These are phyloP conservation scores for Oligia fasciuncula DNA, from an alignment of 2,888 invertebrate species.

Conservation along the genomic window DNA sequence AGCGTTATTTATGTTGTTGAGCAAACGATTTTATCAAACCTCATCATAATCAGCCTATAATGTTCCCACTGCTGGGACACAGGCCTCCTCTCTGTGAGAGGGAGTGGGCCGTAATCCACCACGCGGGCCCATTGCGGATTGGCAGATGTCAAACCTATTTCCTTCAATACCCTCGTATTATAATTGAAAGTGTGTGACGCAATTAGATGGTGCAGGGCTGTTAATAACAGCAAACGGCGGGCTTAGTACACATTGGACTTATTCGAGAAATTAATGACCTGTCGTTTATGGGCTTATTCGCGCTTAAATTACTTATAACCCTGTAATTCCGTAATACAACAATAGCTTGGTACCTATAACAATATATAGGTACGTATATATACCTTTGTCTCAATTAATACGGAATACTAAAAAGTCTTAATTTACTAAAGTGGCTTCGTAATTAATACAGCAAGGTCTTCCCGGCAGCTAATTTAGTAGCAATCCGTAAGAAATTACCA, in stretches of 20 bases:
- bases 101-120: too few relatives aligned
- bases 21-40: not conserved
- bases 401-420: constrained; percentile 58
- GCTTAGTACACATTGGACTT: too few relatives aligned
- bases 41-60: too few relatives aligned
- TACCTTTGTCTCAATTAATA: constrained; percentile 52
- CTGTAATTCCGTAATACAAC: not conserved
- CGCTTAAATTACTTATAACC: too few relatives aligned
- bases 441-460: constrained; percentile 57
- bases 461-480: constrained; percentile 63
- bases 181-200: not conserved
- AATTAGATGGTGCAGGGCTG: not conserved
- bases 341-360: not conserved
- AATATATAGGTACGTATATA: constrained; percentile 9
- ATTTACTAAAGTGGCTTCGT: constrained; percentile 58
- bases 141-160: too few relatives aligned
- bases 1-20: not conserved
- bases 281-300: too few relatives aligned
- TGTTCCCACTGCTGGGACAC: too few relatives aligned
- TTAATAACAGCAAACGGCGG: not conserved
- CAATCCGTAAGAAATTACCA: constrained; percentile 70
- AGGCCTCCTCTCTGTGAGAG: too few relatives aligned
- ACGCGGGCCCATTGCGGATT: too few relatives aligned
- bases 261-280: too few relatives aligned
- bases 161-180: not conserved